Evolutionary conservation across 2,888 invertebrate genomes (phyloP).

Genomic region (Abrostola triplasia): DNA sequence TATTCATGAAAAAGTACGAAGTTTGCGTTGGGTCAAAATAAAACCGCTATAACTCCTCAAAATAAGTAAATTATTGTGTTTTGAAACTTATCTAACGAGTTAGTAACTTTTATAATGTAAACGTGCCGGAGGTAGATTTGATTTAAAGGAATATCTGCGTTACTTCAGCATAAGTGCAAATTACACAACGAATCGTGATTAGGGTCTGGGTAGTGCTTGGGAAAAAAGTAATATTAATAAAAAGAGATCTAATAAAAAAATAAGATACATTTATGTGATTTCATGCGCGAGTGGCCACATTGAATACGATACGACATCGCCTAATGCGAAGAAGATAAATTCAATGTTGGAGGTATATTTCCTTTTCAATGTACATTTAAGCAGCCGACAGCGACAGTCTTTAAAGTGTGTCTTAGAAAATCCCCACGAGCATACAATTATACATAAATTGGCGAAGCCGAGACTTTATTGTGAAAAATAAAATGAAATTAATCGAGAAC

Average conservation of each 20-base stretch:
- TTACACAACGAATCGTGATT: conserved; percentile 9
- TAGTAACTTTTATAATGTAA: conserved; percentile 39
- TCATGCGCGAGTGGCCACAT: conserved; percentile 51
- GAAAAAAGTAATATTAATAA: conserved; percentile 5
- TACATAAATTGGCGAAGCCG: conserved; percentile 17
- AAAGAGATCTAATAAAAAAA: conserved; percentile 29
- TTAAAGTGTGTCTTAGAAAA: conserved; percentile 37
- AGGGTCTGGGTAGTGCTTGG: background rate
- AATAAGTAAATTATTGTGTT: conserved; percentile 48
- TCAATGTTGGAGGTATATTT: conserved; percentile 33
- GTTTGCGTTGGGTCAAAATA: conserved; percentile 44
- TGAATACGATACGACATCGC: conserved; percentile 48
- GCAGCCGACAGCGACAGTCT: conserved; percentile 20
- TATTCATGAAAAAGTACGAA: conserved; percentile 56
- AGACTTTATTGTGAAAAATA: conserved; percentile 17
- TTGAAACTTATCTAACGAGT: conserved; percentile 43
- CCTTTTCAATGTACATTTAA: conserved; percentile 32
- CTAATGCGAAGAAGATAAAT: conserved; percentile 56
- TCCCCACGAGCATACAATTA: conserved; percentile 27
- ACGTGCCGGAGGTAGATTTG: conserved; percentile 15
- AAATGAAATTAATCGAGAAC: conserved; percentile 18
- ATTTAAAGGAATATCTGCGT: conserved; percentile 13
- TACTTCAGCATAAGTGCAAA: conserved; percentile 5
- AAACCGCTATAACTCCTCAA: conserved; percentile 40
- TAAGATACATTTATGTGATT: conserved; percentile 52